Evolutionary conservation across 2,113 vertebrate genomes (phyloP).

Genomic region (Athene noctua): DNA sequence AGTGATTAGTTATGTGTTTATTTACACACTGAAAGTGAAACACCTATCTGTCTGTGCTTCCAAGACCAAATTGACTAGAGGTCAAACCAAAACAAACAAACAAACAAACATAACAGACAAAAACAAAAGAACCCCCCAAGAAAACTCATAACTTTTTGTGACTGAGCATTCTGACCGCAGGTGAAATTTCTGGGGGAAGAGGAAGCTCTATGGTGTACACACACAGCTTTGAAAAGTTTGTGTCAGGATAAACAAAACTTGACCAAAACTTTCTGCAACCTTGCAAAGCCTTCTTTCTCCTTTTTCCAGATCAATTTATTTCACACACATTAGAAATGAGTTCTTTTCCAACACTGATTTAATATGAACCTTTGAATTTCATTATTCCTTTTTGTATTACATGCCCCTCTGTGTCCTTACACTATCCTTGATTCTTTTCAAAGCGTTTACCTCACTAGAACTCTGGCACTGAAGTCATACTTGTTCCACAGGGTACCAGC

Average conservation of each 20-base stretch:
- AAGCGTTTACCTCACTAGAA: not conserved
- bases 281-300: not conserved
- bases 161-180: not conserved
- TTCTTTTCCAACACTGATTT: not conserved
- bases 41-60: not conserved
- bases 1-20: not conserved
- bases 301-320: not conserved
- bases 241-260: not conserved
- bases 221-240: not conserved
- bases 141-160: accelerated
- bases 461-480: not conserved
- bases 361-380: not conserved
- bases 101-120: not conserved
- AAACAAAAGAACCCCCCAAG: not conserved
- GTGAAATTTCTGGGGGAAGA: not conserved
- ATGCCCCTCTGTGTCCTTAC: not conserved
- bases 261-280: not conserved
- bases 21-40: not conserved
- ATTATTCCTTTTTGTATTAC: not conserved
- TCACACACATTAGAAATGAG: not conserved
- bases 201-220: accelerated
- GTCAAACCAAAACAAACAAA: not conserved
- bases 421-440: not conserved
- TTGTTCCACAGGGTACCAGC: not conserved
- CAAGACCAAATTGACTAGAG: not conserved